Evolutionary conservation across 2,113 vertebrate genomes (phyloP), one percentile per base, ranked within the genome.

Genomic region (Hippopotamus amphibius): DNA sequence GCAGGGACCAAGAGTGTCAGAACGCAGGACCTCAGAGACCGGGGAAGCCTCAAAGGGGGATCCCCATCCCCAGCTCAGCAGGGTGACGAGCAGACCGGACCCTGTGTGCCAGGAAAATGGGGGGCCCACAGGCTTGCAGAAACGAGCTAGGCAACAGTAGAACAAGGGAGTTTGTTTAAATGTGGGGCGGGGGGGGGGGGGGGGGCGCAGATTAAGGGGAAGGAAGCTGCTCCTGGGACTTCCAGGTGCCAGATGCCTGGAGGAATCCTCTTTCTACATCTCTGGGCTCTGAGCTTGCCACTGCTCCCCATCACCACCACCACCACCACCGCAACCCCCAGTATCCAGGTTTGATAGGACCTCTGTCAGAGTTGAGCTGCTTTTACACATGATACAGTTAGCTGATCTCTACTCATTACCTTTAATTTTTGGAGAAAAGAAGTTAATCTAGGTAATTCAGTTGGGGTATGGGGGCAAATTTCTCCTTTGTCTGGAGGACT

Each of bases 401-500:
- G 63, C 53, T 89, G 33, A 63, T 41, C 72, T 82, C 37, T 69
- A 50, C 8, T 80, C 19, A 14, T 24, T 86, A 81, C 93, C 59
- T 93, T 93, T 77, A 59, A 71, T 57, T 92, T 84, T 28, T 15
- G 55, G 19, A 81, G 61, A 93, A 80, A 83, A 57, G n/a, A 5
- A 17, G 43, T 90, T 96, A 94, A 94, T 90, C 57, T 77, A 92
- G 61, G 19, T 89, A 88, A 94, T 95, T 96, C 28, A 83, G 0
- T 59, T 76, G 72, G 6, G 43, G 57, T 28, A 26, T 21, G 9
- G 55, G 8, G 4, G 37, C 59, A 91, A 19, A 43, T 74, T 69
- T 96, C 63, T 87, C 63, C 72, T 88, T 96, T 97, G 90, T 97
- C 87, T 95, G 17, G 8, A 93, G 69, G 46, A 61, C 22, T 80